Evolutionary conservation across 2,797 vertebrate species (phyloP).

Genomic region (Mus caroli): DNA sequence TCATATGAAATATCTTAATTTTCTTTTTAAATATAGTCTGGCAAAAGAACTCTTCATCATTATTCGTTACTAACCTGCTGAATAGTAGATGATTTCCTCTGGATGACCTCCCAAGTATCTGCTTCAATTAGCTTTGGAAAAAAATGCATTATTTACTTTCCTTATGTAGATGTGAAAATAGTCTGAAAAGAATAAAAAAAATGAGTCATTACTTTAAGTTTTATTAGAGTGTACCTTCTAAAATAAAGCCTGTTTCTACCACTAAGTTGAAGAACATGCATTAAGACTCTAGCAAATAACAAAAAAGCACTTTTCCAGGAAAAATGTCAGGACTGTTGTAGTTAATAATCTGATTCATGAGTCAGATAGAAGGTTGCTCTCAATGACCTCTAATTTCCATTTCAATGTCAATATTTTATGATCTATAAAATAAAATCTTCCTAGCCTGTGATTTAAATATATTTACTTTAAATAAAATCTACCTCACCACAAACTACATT

Average conservation of each 20-base stretch:
- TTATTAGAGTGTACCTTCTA: slow-evolving; percentile 62
- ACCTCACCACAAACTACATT: slow-evolving; percentile 61
- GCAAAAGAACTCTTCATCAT: slow-evolving; percentile 48
- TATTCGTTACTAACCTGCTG: slow-evolving; percentile 64
- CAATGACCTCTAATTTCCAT: slow-evolving; percentile 68
- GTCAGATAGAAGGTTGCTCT: slow-evolving; percentile 55
- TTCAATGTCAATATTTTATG: slow-evolving; percentile 70
- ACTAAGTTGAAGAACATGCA: slow-evolving; percentile 61
- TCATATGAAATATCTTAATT: slow-evolving; percentile 48
- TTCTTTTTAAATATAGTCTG: slow-evolving; percentile 42
- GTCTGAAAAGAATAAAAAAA: slow-evolving; percentile 65
- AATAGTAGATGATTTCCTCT: slow-evolving; percentile 59
- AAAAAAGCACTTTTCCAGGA: slow-evolving; percentile 65
- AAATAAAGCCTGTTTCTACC: slow-evolving; percentile 72
- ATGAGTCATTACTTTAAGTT: slow-evolving; percentile 67
- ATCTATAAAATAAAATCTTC: slow-evolving; percentile 68
- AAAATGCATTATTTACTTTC: slow-evolving; percentile 64
- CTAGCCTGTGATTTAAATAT: slow-evolving; percentile 69
- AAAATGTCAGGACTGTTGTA: slow-evolving; percentile 74
- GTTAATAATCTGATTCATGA: slow-evolving; percentile 76
- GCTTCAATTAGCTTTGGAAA: slow-evolving; percentile 66
- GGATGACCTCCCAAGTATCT: slow-evolving; percentile 66
- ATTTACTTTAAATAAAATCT: slow-evolving; percentile 76
- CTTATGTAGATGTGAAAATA: slow-evolving; percentile 65
- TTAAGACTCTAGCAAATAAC: slow-evolving; percentile 71